Evolutionary conservation across 1,140 invertebrate species (phyloP).

Genomic region (Meteorus sp.): DNA sequence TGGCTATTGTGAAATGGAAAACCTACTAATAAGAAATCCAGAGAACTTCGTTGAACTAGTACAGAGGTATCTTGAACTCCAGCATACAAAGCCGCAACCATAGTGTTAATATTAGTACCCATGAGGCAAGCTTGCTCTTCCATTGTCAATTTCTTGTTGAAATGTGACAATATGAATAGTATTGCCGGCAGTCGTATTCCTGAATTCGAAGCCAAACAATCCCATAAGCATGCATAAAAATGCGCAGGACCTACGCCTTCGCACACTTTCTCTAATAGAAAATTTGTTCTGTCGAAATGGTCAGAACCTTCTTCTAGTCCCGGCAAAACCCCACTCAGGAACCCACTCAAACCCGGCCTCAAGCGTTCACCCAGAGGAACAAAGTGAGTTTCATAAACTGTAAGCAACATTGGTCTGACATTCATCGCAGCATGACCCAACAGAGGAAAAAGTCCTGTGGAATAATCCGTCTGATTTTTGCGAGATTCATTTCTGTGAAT

Average conservation of each 20-base stretch:
- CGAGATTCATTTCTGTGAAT: neutral
- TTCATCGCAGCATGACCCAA: slow-evolving; percentile 90
- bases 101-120: slow-evolving; percentile 82
- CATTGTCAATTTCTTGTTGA: slow-evolving; percentile 79
- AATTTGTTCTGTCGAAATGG: slow-evolving; percentile 82
- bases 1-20: slow-evolving; percentile 87
- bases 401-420: slow-evolving; percentile 79
- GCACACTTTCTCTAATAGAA: slow-evolving; percentile 77
- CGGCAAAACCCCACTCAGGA: slow-evolving; percentile 81
- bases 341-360: slow-evolving; percentile 83
- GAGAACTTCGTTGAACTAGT: slow-evolving; percentile 82
- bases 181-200: slow-evolving; percentile 84
- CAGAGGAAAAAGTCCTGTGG: slow-evolving; percentile 81
- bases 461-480: slow-evolving; percentile 17
- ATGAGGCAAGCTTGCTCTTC: slow-evolving; percentile 86
- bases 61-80: slow-evolving; percentile 81
- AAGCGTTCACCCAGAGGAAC: slow-evolving; percentile 80
- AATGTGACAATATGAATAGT: slow-evolving; percentile 79
- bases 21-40: slow-evolving; percentile 82
- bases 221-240: slow-evolving; percentile 91
- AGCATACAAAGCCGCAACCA: slow-evolving; percentile 75
- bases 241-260: slow-evolving; percentile 76
- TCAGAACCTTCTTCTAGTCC: slow-evolving; percentile 92
- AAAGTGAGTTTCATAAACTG: slow-evolving; percentile 92
- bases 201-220: slow-evolving; percentile 81